phyloP scores from a whole-genome alignment of 2,888 invertebrate species.

The Acanthosepion lycidas region DNA sequence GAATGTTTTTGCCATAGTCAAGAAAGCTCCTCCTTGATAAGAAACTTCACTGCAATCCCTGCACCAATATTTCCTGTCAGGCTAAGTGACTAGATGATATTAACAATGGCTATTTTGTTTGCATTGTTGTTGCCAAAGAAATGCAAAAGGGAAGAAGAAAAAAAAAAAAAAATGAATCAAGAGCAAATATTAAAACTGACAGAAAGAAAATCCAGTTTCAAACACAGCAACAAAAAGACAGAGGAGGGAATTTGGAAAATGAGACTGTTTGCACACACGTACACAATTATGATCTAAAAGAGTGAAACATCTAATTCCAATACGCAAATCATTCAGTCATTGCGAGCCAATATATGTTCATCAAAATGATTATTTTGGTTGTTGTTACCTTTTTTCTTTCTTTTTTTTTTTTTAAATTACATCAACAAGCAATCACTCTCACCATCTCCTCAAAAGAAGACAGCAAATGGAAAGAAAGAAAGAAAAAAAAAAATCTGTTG shows the following conservation, averaged over 20 bases:
- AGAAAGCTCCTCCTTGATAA: too few species aligned
- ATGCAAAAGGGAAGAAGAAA: not conserved
- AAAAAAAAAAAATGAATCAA: not conserved
- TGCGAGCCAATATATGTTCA: not conserved
- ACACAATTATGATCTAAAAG: not conserved
- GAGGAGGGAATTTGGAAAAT: not conserved
- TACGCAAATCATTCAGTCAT: not conserved
- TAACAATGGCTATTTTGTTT: not conserved
- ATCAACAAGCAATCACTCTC: not conserved
- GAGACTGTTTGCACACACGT: not conserved
- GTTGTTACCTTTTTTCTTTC: not conserved
- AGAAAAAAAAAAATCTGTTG: not conserved
- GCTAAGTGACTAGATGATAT: too few species aligned
- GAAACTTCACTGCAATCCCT: too few species aligned
- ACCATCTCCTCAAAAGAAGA: not conserved
- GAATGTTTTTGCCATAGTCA: too few species aligned
- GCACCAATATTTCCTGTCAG: too few species aligned
- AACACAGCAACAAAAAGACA: not conserved
- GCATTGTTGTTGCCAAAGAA: not conserved
- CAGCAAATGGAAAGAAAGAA: not conserved
- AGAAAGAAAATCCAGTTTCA: slow-evolving; percentile 40
- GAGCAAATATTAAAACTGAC: too few species aligned
- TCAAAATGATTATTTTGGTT: not conserved
- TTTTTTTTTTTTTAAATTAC: not conserved
- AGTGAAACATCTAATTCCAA: too few species aligned